Evolutionary conservation across 2,113 vertebrate species (phyloP).

Genomic region (Anhinga rufa): DNA sequence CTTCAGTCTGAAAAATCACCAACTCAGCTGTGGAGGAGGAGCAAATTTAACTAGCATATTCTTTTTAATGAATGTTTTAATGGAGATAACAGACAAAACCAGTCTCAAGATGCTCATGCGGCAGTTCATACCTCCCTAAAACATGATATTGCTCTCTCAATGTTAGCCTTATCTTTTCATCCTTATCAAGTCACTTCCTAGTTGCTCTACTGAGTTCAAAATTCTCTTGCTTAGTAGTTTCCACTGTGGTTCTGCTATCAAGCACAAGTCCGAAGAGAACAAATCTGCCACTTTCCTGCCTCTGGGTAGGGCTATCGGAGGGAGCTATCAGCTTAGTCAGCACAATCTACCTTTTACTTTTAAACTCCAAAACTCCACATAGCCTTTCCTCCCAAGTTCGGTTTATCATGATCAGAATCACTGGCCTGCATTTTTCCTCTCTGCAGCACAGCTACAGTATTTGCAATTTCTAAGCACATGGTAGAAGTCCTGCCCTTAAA

Average conservation of each 20-base stretch:
- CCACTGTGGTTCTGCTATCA: not conserved
- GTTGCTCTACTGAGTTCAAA: not conserved
- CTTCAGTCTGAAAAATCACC: not conserved
- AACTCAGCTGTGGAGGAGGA: not conserved
- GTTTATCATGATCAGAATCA: not conserved
- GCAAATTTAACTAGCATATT: not conserved
- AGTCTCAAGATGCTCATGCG: not conserved
- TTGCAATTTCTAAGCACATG: not conserved
- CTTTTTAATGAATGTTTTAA: not conserved
- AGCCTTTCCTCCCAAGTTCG: not conserved
- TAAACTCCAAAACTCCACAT: not conserved
- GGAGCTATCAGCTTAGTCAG: not conserved
- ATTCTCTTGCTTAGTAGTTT: not conserved
- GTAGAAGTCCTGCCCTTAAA: not conserved
- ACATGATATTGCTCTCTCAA: not conserved
- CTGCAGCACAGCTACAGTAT: not conserved
- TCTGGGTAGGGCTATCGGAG: not conserved
- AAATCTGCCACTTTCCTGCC: not conserved
- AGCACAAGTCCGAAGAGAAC: not conserved
- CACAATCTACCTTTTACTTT: not conserved
- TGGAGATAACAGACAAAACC: not conserved
- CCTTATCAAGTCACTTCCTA: not conserved
- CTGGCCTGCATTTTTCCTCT: not conserved
- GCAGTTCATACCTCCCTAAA: not conserved
- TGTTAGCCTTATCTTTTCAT: not conserved